Conservation (phyloP, 2,113 vertebrate genomes). For the Platichthys stellatus region DNA sequence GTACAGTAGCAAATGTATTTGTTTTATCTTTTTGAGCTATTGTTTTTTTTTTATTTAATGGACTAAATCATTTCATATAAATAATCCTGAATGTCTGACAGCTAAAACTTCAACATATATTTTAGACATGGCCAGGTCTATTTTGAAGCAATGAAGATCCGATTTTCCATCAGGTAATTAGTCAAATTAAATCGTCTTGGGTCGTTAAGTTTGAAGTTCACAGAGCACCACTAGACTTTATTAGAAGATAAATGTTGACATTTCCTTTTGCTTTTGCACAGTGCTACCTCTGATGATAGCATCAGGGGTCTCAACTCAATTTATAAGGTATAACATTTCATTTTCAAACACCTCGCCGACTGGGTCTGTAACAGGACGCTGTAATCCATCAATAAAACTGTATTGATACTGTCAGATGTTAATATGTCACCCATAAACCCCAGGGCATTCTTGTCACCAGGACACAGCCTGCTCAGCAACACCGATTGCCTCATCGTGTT, state of each 20-base stretch:
- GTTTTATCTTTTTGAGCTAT: background rate
- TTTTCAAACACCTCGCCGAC: slow-evolving; percentile 57
- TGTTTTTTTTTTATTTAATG: background rate
- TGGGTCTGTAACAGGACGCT: slow-evolving; percentile 49
- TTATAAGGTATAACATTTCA: slow-evolving; percentile 64
- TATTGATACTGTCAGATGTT: slow-evolving; percentile 78
- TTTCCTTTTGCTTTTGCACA: slow-evolving; percentile 36
- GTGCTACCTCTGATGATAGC: slow-evolving; percentile 47
- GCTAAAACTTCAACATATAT: background rate
- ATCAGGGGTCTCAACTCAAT: slow-evolving; percentile 45
- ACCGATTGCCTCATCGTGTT: slow-evolving; percentile 34
- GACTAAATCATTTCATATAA: too few species aligned
- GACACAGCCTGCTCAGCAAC: slow-evolving; percentile 40
- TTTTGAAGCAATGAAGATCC: background rate
- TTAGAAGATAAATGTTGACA: slow-evolving; percentile 61
- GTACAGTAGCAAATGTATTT: background rate
- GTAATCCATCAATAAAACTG: slow-evolving; percentile 70
- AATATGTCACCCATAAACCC: slow-evolving; percentile 76
- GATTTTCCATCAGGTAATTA: slow-evolving; percentile 41
- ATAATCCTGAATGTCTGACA: background rate
- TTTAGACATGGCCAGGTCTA: slow-evolving; percentile 2
- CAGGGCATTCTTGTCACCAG: slow-evolving; percentile 52
- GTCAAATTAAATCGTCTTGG: slow-evolving; percentile 39
- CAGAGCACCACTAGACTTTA: slow-evolving; percentile 8
- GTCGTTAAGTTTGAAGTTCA: slow-evolving; percentile 45